phyloP scores from a whole-genome alignment of 2,797 vertebrate species.

The Telmatherina bonti region DNA sequence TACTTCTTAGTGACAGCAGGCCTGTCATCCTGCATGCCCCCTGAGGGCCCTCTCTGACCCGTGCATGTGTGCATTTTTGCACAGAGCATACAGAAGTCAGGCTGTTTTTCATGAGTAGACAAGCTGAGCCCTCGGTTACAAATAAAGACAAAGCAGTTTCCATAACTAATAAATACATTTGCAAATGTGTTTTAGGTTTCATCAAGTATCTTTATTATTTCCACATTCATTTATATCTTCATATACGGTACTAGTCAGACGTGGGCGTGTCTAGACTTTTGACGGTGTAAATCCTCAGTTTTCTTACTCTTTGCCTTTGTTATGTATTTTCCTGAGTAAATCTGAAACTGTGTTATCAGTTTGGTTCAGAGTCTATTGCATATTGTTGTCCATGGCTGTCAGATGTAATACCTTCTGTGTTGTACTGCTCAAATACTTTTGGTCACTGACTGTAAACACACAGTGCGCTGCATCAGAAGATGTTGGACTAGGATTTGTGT shows the following conservation, averaged over 20 bases:
- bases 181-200: not conserved
- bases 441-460: not conserved
- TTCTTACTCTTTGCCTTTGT: not conserved
- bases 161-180: not conserved
- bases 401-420: not conserved
- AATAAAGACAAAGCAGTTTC: not conserved
- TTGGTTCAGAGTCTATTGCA: not conserved
- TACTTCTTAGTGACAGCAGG: conserved; percentile 36
- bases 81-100: not conserved
- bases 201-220: not conserved
- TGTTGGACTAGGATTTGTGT: not conserved
- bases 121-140: not conserved
- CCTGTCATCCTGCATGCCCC: conserved; percentile 48
- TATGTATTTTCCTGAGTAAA: not conserved
- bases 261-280: not conserved
- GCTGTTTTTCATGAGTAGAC: not conserved
- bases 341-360: not conserved
- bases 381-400: not conserved
- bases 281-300: too few species aligned
- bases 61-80: conserved; percentile 1
- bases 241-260: too few species aligned
- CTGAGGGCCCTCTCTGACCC: conserved; percentile 14
- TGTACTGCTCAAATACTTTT: not conserved
- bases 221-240: not conserved
- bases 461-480: not conserved